Base-by-base conservation (phyloP, 2,888 invertebrate genomes). In the Prenolepis imparis region DNA sequence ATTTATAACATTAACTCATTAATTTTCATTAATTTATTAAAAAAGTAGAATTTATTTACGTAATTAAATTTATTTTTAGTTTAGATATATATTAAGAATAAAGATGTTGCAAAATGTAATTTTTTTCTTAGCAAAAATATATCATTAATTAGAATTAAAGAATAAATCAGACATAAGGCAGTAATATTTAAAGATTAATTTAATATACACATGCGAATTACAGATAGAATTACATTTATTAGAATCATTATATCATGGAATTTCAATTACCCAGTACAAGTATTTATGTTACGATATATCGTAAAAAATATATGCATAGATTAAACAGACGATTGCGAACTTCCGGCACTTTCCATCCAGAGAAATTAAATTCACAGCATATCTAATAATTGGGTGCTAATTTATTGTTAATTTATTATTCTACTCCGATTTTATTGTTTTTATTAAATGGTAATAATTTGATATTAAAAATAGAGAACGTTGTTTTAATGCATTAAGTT, bases 121-220 rank as follows among this genome's bases (percentile, higher is more conserved):
- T 41, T 41, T 41, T 41, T 44, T 44, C 3, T 44, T 15, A 0
- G n/a, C 9, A 1, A 5, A 9, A 5, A 73, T 21, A 3, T 73
- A 61, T 73, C 28, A n/a, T 36, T 70, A 36, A 32, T 28, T n/a
- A 59, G 44, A 61, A 73, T 61, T 73, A 9, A 61, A 15, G 32
- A 32, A 0, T 15, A 44, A 21, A 11, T 52, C 6, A 15, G n/a
- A 21, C n/a, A 70, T 70, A 57, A 36, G 21, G 15, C 1, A 11
- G 32, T 70, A 28, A 55, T 52, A 36, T 70, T 55, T 55, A 70
- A 57, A 72, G 18, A 55, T 0, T 21, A 21, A 21, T 18, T 36
- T 11, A 21, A 39, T 48, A 48, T 44, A 44, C 6, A 36, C 18
- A 24, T 28, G 39, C 12, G 28, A 44, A 36, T 39, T 59, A 9